These are phyloP conservation scores for Platichthys stellatus DNA, from an alignment of 2,113 vertebrate genomes.

Conservation along the genomic window DNA sequence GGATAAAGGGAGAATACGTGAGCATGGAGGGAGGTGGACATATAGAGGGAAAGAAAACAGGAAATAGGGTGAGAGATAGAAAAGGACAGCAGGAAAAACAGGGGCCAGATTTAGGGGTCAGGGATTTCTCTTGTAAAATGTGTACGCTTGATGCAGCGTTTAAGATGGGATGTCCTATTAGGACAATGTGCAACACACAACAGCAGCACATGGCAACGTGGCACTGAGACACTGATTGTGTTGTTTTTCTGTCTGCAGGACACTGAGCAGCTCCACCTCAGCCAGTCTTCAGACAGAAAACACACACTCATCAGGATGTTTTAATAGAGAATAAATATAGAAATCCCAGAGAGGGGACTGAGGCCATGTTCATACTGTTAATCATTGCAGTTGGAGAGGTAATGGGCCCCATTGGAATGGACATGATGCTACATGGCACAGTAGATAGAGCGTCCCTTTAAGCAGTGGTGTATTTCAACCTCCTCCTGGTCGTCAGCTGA, in stretches of 20 bases:
- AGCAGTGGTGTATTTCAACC: too few relatives aligned
- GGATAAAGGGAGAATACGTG: not conserved
- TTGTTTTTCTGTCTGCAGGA: not conserved
- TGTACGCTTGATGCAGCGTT: not conserved
- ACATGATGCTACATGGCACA: too few relatives aligned
- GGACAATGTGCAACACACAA: not conserved
- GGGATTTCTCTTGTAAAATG: not conserved
- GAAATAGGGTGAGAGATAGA: not conserved
- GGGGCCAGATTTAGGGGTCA: not conserved
- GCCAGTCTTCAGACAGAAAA: not conserved
- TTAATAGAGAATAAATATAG: too few relatives aligned
- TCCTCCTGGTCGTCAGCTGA: too few relatives aligned
- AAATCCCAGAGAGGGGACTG: too few relatives aligned
- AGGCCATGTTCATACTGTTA: too few relatives aligned
- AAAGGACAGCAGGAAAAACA: slow-evolving; percentile 6
- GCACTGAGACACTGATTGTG: not conserved
- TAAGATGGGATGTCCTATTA: not conserved
- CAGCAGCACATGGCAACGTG: not conserved
- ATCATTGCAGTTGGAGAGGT: too few relatives aligned
- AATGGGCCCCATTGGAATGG: too few relatives aligned
- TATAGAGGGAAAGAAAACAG: not conserved
- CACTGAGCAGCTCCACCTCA: not conserved
- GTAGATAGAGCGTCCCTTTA: too few relatives aligned
- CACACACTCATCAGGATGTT: too few relatives aligned
- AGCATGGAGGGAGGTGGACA: not conserved